Conservation (phyloP, 2,113 vertebrate genomes). For the Macroglossus sobrinus region DNA sequence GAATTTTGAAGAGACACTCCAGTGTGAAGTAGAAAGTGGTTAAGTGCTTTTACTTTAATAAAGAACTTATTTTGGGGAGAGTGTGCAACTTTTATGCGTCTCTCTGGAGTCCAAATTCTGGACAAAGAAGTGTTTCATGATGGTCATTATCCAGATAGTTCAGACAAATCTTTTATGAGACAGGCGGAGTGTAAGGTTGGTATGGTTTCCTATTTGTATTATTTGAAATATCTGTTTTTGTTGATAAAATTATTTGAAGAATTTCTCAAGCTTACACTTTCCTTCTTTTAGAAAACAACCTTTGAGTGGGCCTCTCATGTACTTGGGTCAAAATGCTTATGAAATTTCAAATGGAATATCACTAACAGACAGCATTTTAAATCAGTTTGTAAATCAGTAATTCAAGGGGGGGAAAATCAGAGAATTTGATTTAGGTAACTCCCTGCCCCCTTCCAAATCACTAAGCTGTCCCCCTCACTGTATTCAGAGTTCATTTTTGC, state of each 20-base stretch:
- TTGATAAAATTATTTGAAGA: slow-evolving; percentile 47
- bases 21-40: slow-evolving; percentile 41
- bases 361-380: slow-evolving; percentile 2
- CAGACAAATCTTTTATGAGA: slow-evolving; percentile 45
- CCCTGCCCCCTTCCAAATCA: background rate
- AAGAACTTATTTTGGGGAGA: slow-evolving; percentile 55
- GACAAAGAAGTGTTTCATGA: slow-evolving; percentile 66
- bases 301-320: background rate
- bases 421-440: background rate
- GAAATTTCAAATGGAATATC: slow-evolving; percentile 8
- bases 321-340: background rate
- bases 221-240: slow-evolving; percentile 38
- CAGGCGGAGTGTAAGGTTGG: background rate
- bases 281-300: slow-evolving; percentile 17
- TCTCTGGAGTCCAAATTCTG: slow-evolving; percentile 48
- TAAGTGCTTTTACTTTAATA: slow-evolving; percentile 49
- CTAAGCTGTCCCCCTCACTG: slow-evolving; percentile 24
- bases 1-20: slow-evolving; percentile 48
- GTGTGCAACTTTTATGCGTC: slow-evolving; percentile 6
- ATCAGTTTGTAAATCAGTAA: slow-evolving; percentile 16
- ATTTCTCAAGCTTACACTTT: slow-evolving; percentile 19
- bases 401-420: background rate
- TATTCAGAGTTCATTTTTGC: background rate
- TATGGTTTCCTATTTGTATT: background rate
- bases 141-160: slow-evolving; percentile 51